A percentile compares a stretch with the other conserved stretches of the same genome.
phyloP scores from a whole-genome alignment of 2,113 vertebrate species.

The Hyperoodon ampullatus region DNA sequence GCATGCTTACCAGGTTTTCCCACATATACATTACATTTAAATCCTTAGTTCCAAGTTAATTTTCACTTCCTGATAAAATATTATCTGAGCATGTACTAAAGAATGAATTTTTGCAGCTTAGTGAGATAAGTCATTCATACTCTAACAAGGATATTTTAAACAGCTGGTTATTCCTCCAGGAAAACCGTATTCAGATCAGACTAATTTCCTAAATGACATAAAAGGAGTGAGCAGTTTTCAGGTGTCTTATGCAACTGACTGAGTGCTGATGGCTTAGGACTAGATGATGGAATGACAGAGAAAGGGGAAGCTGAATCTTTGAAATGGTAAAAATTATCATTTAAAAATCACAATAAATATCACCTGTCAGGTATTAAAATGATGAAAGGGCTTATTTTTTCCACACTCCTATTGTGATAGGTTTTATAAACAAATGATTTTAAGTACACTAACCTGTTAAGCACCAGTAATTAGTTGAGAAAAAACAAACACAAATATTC shows the following conservation, averaged over 20 bases:
- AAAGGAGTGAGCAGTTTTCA: slow-evolving; percentile 66
- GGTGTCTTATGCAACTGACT: slow-evolving; percentile 67
- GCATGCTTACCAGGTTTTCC: slow-evolving; percentile 62
- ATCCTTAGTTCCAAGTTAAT: slow-evolving; percentile 73
- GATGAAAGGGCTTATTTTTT: slow-evolving; percentile 75
- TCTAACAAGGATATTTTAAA: slow-evolving; percentile 75
- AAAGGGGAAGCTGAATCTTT: slow-evolving; percentile 65
- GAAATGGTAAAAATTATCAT: slow-evolving; percentile 66
- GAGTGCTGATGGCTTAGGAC: slow-evolving; percentile 51
- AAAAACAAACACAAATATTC: slow-evolving; percentile 79
- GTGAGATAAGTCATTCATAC: slow-evolving; percentile 75
- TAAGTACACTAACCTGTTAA: slow-evolving; percentile 73
- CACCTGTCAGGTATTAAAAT: slow-evolving; percentile 68
- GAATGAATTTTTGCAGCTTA: slow-evolving; percentile 71
- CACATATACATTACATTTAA: slow-evolving; percentile 65
- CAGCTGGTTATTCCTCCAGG: slow-evolving; percentile 74
- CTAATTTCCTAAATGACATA: slow-evolving; percentile 77
- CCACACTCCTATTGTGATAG: slow-evolving; percentile 67
- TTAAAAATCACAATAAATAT: slow-evolving; percentile 76
- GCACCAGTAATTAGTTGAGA: slow-evolving; percentile 75
- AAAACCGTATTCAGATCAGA: slow-evolving; percentile 75
- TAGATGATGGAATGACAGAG: slow-evolving; percentile 56
- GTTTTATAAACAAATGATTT: slow-evolving; percentile 78
- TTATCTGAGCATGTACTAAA: slow-evolving; percentile 60
- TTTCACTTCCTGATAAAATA: slow-evolving; percentile 69